A percentile compares a stretch with the other conserved stretches of the same genome.
These are phyloP conservation scores for Penaeus indicus DNA, from an alignment of 1,140 invertebrate genomes.

Conservation along the genomic window DNA sequence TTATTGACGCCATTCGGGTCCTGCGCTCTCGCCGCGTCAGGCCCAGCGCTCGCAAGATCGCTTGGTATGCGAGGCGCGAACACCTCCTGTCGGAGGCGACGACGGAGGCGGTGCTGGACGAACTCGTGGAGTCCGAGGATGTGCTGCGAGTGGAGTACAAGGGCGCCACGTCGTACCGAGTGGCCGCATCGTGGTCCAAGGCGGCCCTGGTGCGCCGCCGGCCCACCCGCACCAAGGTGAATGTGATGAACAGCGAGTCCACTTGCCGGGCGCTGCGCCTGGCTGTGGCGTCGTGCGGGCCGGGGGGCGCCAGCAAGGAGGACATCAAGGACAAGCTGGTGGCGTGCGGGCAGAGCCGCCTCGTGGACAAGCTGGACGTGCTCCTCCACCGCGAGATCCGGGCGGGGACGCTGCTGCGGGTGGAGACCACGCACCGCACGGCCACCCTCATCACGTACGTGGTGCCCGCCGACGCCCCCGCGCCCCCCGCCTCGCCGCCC, in stretches of 20 bases:
- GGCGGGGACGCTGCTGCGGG: conserved; percentile 56
- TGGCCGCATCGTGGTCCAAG: conserved; percentile 58
- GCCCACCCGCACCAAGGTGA: conserved; percentile 47
- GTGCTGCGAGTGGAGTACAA: conserved; percentile 65
- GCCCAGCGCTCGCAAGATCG: conserved; percentile 65
- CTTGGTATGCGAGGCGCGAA: conserved; percentile 63
- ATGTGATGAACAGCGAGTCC: conserved; percentile 55
- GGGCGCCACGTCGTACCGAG: conserved; percentile 62
- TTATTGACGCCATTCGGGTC: conserved; percentile 64
- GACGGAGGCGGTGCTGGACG: conserved; percentile 58
- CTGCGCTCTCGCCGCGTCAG: conserved; percentile 64
- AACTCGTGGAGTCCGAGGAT: conserved; percentile 62
- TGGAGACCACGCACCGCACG: conserved; percentile 58
- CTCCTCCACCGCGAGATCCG: conserved; percentile 57
- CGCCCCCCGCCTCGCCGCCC: conserved; percentile 46
- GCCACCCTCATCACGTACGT: conserved; percentile 56
- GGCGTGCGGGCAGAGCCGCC: conserved; percentile 18
- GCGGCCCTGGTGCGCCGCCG: conserved; percentile 48
- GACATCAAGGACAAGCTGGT: conserved; percentile 54
- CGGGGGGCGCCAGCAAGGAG: conserved; percentile 53
- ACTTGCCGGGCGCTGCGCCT: conserved; percentile 49
- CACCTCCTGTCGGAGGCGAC: conserved; percentile 63
- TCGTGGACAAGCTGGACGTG: conserved; percentile 54
- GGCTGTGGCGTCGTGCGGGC: conserved; percentile 53
- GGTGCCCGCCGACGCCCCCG: conserved; percentile 52